Base-by-base conservation (phyloP, 2,888 invertebrate genomes). In the Lasioglossum leucozonium region DNA sequence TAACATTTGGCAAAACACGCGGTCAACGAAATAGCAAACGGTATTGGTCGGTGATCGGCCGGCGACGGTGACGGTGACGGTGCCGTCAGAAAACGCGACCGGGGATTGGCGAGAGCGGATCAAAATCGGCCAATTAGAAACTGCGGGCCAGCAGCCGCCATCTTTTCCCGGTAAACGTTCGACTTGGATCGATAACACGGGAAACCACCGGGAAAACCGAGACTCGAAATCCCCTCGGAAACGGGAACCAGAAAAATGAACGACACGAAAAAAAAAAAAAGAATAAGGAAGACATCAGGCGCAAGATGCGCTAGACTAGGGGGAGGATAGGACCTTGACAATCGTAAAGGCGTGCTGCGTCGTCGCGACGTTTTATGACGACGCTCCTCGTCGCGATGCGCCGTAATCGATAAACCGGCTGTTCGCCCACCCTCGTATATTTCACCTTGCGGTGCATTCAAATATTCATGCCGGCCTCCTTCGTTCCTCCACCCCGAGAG, bases 371-470 rank as follows among this genome's bases (percentile, higher is more conserved):
- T 88, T 82, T 82, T 82, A 82, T 84, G 80, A 73, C 79, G 90
- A 88, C 78, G 88, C 75, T 86, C 84, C 18, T 34, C 90, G 87
- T 67, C 73, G 76, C 84, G 88, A 88, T 88, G 90, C 90, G 87
- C 87, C 86, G 88, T 80, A 88, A 90, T 90, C 90, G 90, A 90
- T 90, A 90, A 89, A 87, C 87, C 87, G 87, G 81, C 89, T 78
- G 72, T 76, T 77, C 89, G 88, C 88, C 90, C 89, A 88, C 86
- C 79, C 86, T 82, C 74, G 81, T 85, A 88, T 82, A 77, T 90
- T 89, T 87, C 88, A 83, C 82, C 82, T 87, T 82, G 87, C 84
- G 65, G 40, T 84, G 77, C 87, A 82, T 82, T 90, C 89, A 90
- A 90, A 90, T 90, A 90, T 90, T 90, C 89, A 90, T 87, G 71